Evolutionary conservation across 2,113 vertebrate species (phyloP).

Genomic region (Daboia siamensis): DNA sequence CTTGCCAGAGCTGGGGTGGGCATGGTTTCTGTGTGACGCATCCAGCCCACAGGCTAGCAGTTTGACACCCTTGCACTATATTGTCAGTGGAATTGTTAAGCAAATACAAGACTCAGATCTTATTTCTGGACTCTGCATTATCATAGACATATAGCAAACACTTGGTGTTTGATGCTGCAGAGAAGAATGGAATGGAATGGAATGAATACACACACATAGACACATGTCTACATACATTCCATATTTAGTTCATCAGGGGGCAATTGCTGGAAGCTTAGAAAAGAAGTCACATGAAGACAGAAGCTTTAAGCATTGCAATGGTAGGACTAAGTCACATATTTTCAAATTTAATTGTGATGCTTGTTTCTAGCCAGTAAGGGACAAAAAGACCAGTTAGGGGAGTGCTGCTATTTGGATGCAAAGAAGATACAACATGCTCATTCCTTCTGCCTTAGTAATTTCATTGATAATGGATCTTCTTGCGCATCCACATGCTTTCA

Average conservation of each 20-base stretch:
- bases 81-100: constrained; percentile 16
- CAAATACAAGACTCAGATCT: background rate
- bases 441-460: background rate
- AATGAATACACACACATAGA: background rate
- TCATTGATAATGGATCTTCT: constrained; percentile 26
- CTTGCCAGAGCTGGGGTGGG: too few relatives aligned
- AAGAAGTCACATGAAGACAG: constrained; percentile 31
- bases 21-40: too few relatives aligned
- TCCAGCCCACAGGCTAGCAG: too few relatives aligned
- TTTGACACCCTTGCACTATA: too few relatives aligned
- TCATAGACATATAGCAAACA: background rate
- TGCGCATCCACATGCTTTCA: constrained; percentile 25
- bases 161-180: background rate
- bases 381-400: constrained; percentile 37
- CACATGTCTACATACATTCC: background rate
- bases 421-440: constrained; percentile 12
- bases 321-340: constrained; percentile 60
- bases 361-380: constrained; percentile 58
- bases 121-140: background rate
- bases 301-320: constrained; percentile 50
- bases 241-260: background rate
- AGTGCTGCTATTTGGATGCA: constrained; percentile 41
- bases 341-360: constrained; percentile 67
- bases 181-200: background rate
- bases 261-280: background rate